A percentile compares a stretch with the other conserved stretches of the same genome.
Conservation (phyloP, 2,888 invertebrate species). For the Pristionchus fissidentatus region DNA sequence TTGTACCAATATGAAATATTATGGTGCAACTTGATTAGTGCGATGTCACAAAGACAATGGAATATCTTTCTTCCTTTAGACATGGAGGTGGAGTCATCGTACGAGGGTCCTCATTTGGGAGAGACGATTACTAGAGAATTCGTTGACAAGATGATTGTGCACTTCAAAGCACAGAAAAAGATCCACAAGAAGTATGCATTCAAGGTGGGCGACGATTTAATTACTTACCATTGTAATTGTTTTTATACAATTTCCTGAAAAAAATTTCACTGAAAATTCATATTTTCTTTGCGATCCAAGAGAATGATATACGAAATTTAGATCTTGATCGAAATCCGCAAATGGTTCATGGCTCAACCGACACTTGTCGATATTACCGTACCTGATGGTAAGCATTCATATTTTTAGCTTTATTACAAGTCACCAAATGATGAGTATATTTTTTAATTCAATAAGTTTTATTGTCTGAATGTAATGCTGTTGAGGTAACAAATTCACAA, state of each 20-base stretch:
- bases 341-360: constrained; percentile 83
- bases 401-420: too few species aligned
- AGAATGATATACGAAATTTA: constrained; percentile 75
- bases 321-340: constrained; percentile 92
- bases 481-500: constrained; percentile 87
- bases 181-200: constrained; percentile 97
- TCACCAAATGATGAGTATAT: too few species aligned
- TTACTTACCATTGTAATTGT: neutral
- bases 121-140: constrained; percentile 90
- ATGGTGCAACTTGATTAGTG: neutral
- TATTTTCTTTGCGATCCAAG: neutral
- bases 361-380: constrained; percentile 92
- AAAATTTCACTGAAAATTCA: neutral
- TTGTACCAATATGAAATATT: neutral
- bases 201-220: constrained; percentile 81
- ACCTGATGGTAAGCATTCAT: constrained; percentile 76
- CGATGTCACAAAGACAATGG: too few species aligned
- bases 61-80: constrained; percentile 34
- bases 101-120: constrained; percentile 88
- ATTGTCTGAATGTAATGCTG: neutral
- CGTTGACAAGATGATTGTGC: constrained; percentile 89
- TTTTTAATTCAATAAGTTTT: neutral
- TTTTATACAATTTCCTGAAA: neutral
- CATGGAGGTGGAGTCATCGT: constrained; percentile 88
- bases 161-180: constrained; percentile 91